Evolutionary conservation across 53 echinoderm and acorn worm genomes (phyloP).

Genomic region (Paracentrotus lividus): DNA sequence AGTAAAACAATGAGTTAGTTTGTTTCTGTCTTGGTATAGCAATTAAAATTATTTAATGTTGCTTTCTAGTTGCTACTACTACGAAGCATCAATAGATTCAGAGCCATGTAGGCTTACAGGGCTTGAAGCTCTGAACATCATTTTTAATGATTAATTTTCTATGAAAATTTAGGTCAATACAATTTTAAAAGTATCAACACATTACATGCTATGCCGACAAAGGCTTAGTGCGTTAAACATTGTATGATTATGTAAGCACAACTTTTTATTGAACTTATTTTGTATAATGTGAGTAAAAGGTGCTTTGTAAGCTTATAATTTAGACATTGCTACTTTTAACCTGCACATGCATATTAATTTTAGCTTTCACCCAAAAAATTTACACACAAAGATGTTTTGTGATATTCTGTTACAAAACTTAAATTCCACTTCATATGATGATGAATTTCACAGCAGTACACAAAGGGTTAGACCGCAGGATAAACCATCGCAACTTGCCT

Average conservation of each 20-base stretch:
- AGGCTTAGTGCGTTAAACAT: not conserved
- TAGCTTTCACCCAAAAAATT: not conserved
- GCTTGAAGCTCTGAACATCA: not conserved
- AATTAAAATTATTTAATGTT: no score
- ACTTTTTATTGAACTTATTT: not conserved
- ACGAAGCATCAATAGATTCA: not conserved
- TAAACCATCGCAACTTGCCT: slow-evolving; percentile 43
- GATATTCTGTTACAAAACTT: not conserved
- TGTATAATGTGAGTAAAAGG: not conserved
- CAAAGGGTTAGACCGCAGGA: slow-evolving; percentile 15
- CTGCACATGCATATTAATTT: not conserved
- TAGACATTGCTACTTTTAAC: not conserved
- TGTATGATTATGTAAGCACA: not conserved
- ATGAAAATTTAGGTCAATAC: not conserved
- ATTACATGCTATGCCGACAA: not conserved
- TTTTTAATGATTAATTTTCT: not conserved
- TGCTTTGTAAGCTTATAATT: not conserved
- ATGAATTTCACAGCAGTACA: slow-evolving; percentile 41
- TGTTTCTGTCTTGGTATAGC: no score
- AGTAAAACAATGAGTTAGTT: no score
- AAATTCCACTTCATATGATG: not conserved
- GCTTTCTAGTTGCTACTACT: no score
- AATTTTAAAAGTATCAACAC: not conserved
- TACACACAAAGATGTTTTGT: not conserved
- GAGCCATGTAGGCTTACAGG: not conserved